Evolutionary conservation across 2,113 vertebrate species (phyloP), one percentile per base, ranked within the genome.

Genomic region (Sylvietta virens): DNA sequence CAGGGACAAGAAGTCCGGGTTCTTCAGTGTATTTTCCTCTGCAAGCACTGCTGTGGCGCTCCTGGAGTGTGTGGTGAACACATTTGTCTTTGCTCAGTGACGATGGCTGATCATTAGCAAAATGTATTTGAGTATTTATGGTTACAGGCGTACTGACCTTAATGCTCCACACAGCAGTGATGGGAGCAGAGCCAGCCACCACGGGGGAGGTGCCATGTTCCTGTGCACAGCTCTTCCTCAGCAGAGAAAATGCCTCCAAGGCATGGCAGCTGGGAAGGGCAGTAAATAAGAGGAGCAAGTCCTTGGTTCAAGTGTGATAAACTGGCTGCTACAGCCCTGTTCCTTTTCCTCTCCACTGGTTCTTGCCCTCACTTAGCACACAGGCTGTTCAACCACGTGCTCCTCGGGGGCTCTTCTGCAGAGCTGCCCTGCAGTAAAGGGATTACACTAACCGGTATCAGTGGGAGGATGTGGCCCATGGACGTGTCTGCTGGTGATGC

Each of bases 61-160:
- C 81, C 53, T 2, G 1, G 76, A 81, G 80, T 64, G 85, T 84
- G 86, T 2, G 3, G 69, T 54, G 95, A 74, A 48, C 76, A n/a
- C 77, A 89, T 96, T 88, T 92, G 88, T 96, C 94, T 94, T 93
- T 94, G 92, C 92, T 91, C 72, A 71, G 82, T 94, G 92, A 84
- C 6, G 24, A 92, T 57, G 65, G 88, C 61, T 72, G 93, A 86
- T 96, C 94, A 84, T 96, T 97, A 97, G 88, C 93, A 96, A 90
- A 96, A 95, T 94, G 94, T 93, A 95, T 93, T 90, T 92, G 3
- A 5, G 82, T 95, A 90, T 97, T 97, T 96, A 96, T 95, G 95
- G 93, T 86, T 96, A 78, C 79, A 92, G 90, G 69, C 40, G 0
- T 72, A 88, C 86, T 96, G 96, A 96, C 94, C 95, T 95, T 88